phyloP scores from a whole-genome alignment of 2,113 vertebrate genomes.

The Erpornis zantholeuca region DNA sequence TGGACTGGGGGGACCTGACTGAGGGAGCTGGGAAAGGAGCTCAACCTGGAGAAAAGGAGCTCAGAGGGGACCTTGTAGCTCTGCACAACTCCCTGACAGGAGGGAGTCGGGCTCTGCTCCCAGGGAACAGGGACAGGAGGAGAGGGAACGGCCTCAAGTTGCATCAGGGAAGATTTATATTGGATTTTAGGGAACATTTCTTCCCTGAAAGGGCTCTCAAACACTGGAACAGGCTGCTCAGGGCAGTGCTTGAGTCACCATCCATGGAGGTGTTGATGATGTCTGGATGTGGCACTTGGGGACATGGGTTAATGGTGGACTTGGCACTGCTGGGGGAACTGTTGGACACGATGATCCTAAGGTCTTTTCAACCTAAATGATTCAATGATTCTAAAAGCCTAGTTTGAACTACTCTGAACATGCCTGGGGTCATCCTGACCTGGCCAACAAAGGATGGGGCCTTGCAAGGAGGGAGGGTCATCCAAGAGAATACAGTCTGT shows the following conservation, averaged over 20 bases:
- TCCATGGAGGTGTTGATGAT: not conserved
- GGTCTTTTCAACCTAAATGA: not conserved
- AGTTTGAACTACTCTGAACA: not conserved
- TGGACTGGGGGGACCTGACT: not conserved
- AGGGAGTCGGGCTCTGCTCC: not conserved
- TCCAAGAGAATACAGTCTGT: not conserved
- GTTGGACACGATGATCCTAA: accelerated
- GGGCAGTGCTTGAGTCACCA: not conserved
- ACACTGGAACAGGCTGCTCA: not conserved
- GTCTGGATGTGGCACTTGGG: not conserved
- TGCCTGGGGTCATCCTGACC: not conserved
- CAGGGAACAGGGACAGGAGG: not conserved
- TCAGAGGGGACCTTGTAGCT: not conserved
- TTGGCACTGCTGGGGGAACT: not conserved
- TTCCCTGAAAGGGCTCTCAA: not conserved
- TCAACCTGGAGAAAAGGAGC: not conserved
- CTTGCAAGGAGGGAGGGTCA: not conserved
- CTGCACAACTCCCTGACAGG: not conserved
- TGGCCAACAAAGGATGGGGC: accelerated
- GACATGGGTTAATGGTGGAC: not conserved
- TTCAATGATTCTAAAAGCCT: not conserved
- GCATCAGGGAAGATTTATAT: not conserved
- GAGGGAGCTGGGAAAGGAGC: not conserved
- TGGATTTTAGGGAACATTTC: not conserved
- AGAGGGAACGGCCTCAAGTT: accelerated